Percentiles rank a stretch among this genome's conserved stretches.
Evolutionary conservation across 2,113 vertebrate genomes (phyloP).

Genomic region (Illadopsis cleaveri): DNA sequence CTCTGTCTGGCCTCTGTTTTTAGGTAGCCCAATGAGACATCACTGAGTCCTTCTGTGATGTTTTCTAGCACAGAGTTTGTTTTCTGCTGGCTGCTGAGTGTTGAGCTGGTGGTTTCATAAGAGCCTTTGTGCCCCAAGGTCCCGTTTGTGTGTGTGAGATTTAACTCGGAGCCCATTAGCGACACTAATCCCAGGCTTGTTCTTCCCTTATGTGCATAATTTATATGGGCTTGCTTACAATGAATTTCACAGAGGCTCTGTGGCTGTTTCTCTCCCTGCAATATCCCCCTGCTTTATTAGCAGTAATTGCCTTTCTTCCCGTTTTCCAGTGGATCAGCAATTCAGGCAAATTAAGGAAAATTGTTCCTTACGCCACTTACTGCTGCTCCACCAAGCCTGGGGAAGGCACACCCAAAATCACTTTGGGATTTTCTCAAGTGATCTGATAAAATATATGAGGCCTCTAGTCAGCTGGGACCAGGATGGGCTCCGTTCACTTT

Average conservation of each 20-base stretch:
- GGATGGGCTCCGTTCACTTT: not conserved
- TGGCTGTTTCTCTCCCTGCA: not conserved
- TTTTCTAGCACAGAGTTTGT: not conserved
- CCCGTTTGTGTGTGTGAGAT: not conserved
- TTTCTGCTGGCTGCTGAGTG: not conserved
- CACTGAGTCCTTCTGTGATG: not conserved
- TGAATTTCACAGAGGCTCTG: not conserved
- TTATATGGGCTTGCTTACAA: conserved; percentile 22
- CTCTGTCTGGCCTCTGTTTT: not conserved
- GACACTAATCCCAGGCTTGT: not conserved
- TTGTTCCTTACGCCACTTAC: not conserved
- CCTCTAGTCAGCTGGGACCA: not conserved
- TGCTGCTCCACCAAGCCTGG: not conserved
- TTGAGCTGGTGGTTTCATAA: not conserved
- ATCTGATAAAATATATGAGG: not conserved
- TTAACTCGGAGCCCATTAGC: not conserved
- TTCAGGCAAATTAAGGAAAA: not conserved
- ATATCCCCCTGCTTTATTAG: not conserved
- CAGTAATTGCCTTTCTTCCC: not conserved
- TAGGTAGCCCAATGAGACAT: not conserved
- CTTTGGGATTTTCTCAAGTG: not conserved
- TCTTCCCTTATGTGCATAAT: not conserved
- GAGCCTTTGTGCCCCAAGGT: not conserved
- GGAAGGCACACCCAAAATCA: too few species aligned
- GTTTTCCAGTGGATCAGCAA: not conserved